Base-by-base conservation (phyloP, 2,888 invertebrate species). In the Meteorus colon region DNA sequence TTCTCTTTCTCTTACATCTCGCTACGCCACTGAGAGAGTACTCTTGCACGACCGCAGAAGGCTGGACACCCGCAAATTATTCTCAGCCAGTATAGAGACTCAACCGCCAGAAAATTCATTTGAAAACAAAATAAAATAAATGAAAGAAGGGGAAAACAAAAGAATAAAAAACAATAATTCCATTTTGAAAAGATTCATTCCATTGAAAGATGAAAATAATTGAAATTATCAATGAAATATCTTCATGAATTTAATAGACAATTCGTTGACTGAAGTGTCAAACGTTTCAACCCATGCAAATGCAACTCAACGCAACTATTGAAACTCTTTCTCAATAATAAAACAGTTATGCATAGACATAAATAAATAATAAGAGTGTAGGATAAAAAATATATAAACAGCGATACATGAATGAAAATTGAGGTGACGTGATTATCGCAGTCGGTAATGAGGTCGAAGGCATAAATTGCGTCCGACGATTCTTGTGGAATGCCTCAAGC, bases 51-150 rank as follows among this genome's bases (percentile, higher is more conserved):
- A 86, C 86, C 86, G 84, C 86, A 82, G 81, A 82, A 78, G 81
- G 73, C 81, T 81, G 84, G 83, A 85, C 84, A 85, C 86, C 86
- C 86, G 85, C 86, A 87, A 86, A 86, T 87, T 86, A 87, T 87
- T 87, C 87, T 85, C 85, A 84, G 82, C 84, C 76, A 79, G 80
- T 77, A 82, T 55, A 74, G 78, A 80, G 83, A 82, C 83, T 85
- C 84, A 81, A 84, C 82, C 83, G 75, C 82, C 83, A 75, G 76
- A 77, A 81, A 79, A 78, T 65, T 75, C 29, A 65, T 65, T 75
- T 63, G n/a, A 74, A 74, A 27, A 37, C 67, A 6, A 59, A 45
- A 37, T 19, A 73, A 73, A 73, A 51, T 62, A 27, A 60, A 60
- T 60, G 16, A 48, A 2, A 1, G 4, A 48, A 24, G 5, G 19